A percentile compares a stretch with the other conserved stretches of the same genome.
Conservation (phyloP, 2,113 vertebrate genomes). For the Madoqua kirkii region DNA sequence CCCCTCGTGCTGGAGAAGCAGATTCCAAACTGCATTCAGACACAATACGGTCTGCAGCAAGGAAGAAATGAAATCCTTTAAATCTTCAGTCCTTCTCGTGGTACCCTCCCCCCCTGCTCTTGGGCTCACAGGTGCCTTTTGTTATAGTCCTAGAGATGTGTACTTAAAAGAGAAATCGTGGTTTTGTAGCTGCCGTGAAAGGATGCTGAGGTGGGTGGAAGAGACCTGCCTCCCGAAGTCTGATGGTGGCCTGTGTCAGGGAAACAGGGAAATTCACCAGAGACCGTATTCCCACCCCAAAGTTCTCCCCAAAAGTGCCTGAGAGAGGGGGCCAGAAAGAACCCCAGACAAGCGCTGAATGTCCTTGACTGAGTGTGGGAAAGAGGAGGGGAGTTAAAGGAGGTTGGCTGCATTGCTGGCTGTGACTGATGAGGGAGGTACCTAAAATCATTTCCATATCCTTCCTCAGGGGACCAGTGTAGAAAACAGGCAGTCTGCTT, state of each 20-base stretch:
- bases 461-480: not conserved
- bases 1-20: not conserved
- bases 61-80: constrained; percentile 53
- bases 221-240: not conserved
- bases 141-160: not conserved
- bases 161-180: not conserved
- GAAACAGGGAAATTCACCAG: not conserved
- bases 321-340: not conserved
- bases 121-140: constrained; percentile 36
- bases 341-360: not conserved
- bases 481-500: not conserved
- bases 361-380: too few species aligned
- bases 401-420: not conserved
- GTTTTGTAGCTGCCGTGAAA: not conserved
- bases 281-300: not conserved
- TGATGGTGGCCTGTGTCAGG: not conserved
- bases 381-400: not conserved
- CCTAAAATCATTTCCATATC: not conserved
- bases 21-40: constrained; percentile 27
- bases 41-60: not conserved
- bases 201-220: not conserved
- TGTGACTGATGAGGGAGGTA: not conserved
- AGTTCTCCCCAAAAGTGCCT: not conserved
- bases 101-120: not conserved
- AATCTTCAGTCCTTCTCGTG: not conserved